A percentile compares a stretch with the other conserved stretches of the same genome.
phyloP scores from a whole-genome alignment of 2,888 invertebrate species.

The Nysson spinosus region DNA sequence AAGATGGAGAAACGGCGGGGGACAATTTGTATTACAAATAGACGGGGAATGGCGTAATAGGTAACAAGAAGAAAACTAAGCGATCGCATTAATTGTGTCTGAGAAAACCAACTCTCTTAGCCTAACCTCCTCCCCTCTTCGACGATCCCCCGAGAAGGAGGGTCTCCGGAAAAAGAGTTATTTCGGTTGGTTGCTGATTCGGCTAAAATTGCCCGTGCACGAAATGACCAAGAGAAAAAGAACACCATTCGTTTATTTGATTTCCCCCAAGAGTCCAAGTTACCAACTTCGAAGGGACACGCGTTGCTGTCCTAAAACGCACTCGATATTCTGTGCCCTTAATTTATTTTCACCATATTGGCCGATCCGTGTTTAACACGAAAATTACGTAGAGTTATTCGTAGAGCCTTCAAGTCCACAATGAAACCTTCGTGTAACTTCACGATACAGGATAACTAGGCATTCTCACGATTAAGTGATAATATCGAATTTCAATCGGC shows the following conservation, averaged over 20 bases:
- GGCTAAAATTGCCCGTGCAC: conserved; percentile 44
- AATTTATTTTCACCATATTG: too few relatives aligned
- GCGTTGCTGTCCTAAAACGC: too few relatives aligned
- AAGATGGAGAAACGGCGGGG: conserved; percentile 44
- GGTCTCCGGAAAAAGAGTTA: conserved; percentile 50
- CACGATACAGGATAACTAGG: not conserved
- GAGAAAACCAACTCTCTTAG: conserved; percentile 35
- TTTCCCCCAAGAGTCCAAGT: conserved; percentile 2
- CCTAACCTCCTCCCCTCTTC: conserved; percentile 4
- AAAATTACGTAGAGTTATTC: too few relatives aligned
- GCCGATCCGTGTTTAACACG: conserved; percentile 22
- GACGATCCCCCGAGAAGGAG: conserved; percentile 13
- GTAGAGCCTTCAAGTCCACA: too few relatives aligned
- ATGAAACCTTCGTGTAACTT: conserved; percentile 10
- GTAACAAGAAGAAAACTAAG: conserved; percentile 68
- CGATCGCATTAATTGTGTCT: conserved; percentile 66
- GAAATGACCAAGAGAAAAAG: conserved; percentile 15
- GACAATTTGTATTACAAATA: conserved; percentile 64
- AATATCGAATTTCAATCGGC: conserved; percentile 67
- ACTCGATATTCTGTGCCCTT: too few relatives aligned
- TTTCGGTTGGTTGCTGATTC: conserved; percentile 63
- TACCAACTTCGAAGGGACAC: not conserved
- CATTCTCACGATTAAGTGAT: conserved; percentile 33
- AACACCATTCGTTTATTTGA: conserved; percentile 13
- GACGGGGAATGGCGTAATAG: conserved; percentile 56